These are phyloP conservation scores for Myxocyprinus asiaticus DNA, from an alignment of 2,113 vertebrate species.

Conservation along the genomic window DNA sequence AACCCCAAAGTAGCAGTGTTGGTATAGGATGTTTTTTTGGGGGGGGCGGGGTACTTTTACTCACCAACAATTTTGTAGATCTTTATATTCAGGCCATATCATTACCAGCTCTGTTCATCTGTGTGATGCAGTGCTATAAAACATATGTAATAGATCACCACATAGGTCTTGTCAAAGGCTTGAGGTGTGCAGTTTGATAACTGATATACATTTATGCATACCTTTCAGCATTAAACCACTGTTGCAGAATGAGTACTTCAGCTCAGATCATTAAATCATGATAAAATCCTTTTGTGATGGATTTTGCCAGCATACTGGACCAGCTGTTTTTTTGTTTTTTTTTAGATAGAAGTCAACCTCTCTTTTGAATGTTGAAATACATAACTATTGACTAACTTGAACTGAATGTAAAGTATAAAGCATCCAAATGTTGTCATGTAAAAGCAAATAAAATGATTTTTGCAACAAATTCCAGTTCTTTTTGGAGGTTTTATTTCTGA, in stretches of 20 bases:
- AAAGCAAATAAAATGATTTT: slow-evolving; percentile 54
- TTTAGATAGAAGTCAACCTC: too few relatives aligned
- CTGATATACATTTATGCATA: neutral
- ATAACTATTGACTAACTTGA: neutral
- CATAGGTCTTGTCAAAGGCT: too few relatives aligned
- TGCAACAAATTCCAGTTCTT: slow-evolving; percentile 26
- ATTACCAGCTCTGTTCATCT: slow-evolving; percentile 29
- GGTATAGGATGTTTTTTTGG: neutral
- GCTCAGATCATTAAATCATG: neutral
- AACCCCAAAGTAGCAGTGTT: neutral
- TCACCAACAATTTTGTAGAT: too few relatives aligned
- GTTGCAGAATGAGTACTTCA: neutral
- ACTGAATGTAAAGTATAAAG: slow-evolving; percentile 19
- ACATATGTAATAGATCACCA: neutral
- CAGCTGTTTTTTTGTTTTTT: too few relatives aligned
- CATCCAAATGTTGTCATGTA: slow-evolving; percentile 33
- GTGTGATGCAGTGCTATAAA: slow-evolving; percentile 13
- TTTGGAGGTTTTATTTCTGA: slow-evolving; percentile 20
- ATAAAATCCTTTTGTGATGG: too few relatives aligned
- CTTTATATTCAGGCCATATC: neutral
- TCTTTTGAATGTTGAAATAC: too few relatives aligned
- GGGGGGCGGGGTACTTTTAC: too few relatives aligned
- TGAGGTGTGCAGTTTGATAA: neutral
- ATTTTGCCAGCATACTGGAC: too few relatives aligned
- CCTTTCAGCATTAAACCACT: neutral